Base-by-base conservation (phyloP, 2,888 invertebrate species). In the Mylabris sibirica region DNA sequence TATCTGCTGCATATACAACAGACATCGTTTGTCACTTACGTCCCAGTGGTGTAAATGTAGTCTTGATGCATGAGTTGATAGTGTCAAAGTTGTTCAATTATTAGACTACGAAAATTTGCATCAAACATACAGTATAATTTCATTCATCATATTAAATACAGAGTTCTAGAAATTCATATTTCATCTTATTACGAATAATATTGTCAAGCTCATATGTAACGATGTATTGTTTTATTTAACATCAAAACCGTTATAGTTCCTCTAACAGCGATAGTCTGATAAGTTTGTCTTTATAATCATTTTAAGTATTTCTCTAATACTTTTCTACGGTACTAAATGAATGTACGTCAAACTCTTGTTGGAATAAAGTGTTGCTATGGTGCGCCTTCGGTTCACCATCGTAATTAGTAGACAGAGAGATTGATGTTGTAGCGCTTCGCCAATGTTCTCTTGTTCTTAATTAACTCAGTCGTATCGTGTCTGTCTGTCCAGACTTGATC, bases 391-490 rank as follows among this genome's bases (percentile, higher is more conserved):
- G 14, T 57, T 24, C 57, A 57, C 57, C 24, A 24, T 57, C 72
- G 77, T 78, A 79, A 79, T 79, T 79, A 79, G 78, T 75, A 73
- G 70, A 68, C 71, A 68, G 72, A 70, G 76, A 78, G 79, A 79
- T 78, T 79, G 79, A 79, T 78, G 78, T 77, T 78, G 77, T 76
- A 75, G 77, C 77, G 76, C 77, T 70, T 77, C 77, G 75, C 75
- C 76, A 75, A 74, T 75, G 73, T 71, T 75, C 24, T 24, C 77
- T 76, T 78, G 74, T 78, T 76, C 77, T 77, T 79, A 79, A 79
- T 79, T 79, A 79, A 77, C 77, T 76, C 67, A 70, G 75, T 75
- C 74, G 75, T 74, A 74, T 70, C 72, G 75, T 75, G 57, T 57
- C 12, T 77, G 75, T 76, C 76, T 75, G 75, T 76, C 74, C 75